Base-by-base conservation (phyloP, 2,888 invertebrate genomes). In the Sclerodermus sp. region DNA sequence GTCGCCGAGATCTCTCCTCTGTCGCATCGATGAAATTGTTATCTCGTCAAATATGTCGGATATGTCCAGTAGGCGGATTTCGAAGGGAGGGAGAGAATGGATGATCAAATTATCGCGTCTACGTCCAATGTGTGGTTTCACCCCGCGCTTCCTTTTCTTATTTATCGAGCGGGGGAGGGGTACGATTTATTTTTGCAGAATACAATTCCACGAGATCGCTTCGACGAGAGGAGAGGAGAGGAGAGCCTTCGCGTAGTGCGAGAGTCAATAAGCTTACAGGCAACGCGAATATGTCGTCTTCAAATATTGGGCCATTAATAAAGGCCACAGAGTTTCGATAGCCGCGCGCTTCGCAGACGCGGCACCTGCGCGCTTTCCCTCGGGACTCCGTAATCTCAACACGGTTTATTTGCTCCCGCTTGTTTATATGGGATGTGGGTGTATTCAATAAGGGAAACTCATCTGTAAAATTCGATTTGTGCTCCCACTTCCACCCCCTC, bases 241-340 rank as follows among this genome's bases (percentile, higher is more conserved):
- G 17, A 37, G 36, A 46, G 51, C 45, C 52, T 49, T 37, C 15
- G 45, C 45, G 47, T 46, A 30, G 42, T 48, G 47, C 57, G 51
- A 51, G 60, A 58, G 58, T 55, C 67, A 65, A 70, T 70, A 71
- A 72, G 68, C 67, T 67, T 63, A 63, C 61, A 62, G 60, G 60
- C 61, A 64, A 46, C 49, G 55, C 64, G 67, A 64, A 70, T 73
- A 73, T 71, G 69, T 71, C 69, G 62, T 76, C 72, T 66, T 73
- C 77, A 77, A 77, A 77, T 75, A 77, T 77, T 77, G 69, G 71
- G 60, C 75, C 72, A 77, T 77, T 77, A 77, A 77, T 77, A 76
- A 74, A 74, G 73, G 57, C 68, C 68, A 67, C 67, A 66, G 66
- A 64, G 70, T 67, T 73, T 71, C 70, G 68, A 74, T 70, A 66